phyloP scores from a whole-genome alignment of 2,888 invertebrate species.

The Drosophila borealis region DNA sequence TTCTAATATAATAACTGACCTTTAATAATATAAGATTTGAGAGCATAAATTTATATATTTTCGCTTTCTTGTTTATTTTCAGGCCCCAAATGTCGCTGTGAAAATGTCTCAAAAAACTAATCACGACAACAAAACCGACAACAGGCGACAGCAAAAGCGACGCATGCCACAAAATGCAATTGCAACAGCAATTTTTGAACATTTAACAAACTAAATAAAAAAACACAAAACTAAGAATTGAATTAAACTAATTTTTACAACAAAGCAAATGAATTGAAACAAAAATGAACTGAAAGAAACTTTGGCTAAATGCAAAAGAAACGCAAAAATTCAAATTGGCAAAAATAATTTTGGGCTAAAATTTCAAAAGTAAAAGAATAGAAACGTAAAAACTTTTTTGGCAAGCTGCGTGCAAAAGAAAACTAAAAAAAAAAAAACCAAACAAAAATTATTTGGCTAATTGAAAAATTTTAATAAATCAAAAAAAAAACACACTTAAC shows the following conservation, averaged over 20 bases:
- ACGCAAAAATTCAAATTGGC: constrained; percentile 66
- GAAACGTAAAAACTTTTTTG: constrained; percentile 49
- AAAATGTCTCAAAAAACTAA: constrained; percentile 69
- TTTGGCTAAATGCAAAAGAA: constrained; percentile 40
- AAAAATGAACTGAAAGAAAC: constrained; percentile 60
- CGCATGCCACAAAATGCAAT: constrained; percentile 60
- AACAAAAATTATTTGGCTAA: constrained; percentile 47
- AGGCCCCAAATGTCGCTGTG: constrained; percentile 72
- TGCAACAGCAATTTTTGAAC: constrained; percentile 56
- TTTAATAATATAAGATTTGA: background rate
- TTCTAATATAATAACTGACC: background rate
- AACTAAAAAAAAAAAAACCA: constrained; percentile 12
- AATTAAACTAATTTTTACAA: constrained; percentile 22
- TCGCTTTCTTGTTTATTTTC: constrained; percentile 26
- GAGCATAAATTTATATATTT: background rate
- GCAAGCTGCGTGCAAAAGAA: constrained; percentile 55
- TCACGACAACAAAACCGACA: constrained; percentile 46
- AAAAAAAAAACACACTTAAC: constrained; percentile 35
- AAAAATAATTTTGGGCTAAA: constrained; percentile 66
- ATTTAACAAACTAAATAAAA: constrained; percentile 60
- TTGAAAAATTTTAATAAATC: constrained; percentile 19
- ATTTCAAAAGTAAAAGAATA: constrained; percentile 35
- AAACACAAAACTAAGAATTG: constrained; percentile 7
- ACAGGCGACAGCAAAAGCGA: constrained; percentile 43
- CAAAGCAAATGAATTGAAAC: constrained; percentile 14